These are phyloP conservation scores for Osedax frankpressi DNA, from an alignment of 2,888 invertebrate genomes.

Conservation along the genomic window DNA sequence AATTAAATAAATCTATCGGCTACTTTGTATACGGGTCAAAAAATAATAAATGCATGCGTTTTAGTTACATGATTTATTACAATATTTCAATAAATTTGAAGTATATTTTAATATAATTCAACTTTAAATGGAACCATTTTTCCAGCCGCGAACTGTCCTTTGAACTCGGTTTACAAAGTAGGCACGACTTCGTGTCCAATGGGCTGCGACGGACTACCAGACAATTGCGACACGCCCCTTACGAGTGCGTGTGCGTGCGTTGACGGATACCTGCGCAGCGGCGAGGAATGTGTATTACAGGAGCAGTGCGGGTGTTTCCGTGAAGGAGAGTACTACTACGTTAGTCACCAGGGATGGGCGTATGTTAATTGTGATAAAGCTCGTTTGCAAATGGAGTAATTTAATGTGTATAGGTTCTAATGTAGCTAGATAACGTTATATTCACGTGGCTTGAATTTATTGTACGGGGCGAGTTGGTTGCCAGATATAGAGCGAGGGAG, in stretches of 20 bases:
- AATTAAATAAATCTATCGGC: no score
- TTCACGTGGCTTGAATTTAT: neutral
- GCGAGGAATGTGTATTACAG: neutral
- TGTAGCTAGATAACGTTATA: neutral
- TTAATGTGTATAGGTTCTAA: neutral
- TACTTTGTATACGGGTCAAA: no score
- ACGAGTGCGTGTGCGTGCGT: neutral
- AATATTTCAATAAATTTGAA: no score
- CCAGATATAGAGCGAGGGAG: no score
- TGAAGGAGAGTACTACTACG: constrained; percentile 2
- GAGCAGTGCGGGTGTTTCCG: constrained; percentile 6
- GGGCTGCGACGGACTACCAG: neutral
- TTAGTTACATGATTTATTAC: no score
- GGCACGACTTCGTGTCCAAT: constrained; percentile 5
- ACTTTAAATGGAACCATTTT: no score
- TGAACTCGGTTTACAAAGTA: neutral
- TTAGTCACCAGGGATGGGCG: neutral
- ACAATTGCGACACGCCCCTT: neutral
- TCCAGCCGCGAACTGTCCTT: neutral
- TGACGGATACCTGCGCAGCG: neutral
- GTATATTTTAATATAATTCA: no score
- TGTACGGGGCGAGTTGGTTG: neutral
- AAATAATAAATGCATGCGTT: no score
- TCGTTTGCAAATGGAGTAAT: neutral
- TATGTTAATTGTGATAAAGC: neutral